Conservation (phyloP, 2,888 invertebrate genomes). For the Cephalotes varians region DNA sequence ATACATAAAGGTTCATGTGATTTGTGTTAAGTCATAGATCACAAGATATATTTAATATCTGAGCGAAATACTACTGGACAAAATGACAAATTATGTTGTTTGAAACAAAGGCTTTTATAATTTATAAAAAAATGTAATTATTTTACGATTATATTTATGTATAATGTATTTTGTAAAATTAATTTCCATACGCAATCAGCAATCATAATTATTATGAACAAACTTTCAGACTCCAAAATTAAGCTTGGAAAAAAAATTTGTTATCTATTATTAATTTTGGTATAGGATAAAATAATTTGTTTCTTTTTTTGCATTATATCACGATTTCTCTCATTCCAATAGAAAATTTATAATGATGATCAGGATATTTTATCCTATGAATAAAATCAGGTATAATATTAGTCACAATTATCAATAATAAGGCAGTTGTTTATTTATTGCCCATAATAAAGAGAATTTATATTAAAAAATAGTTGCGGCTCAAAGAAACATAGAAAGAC, state of each 20-base stretch:
- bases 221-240: constrained; percentile 58
- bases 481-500: constrained; percentile 10
- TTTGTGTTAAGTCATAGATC: constrained; percentile 12
- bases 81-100: too few species aligned
- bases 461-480: constrained; percentile 5
- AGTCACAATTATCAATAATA: constrained; percentile 33
- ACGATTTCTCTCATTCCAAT: neutral
- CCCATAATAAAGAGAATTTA: constrained; percentile 2
- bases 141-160: neutral
- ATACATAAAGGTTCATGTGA: neutral
- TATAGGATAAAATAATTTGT: neutral
- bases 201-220: neutral
- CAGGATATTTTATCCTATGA: neutral
- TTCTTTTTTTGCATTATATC: neutral
- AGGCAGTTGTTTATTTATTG: constrained; percentile 23
- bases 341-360: neutral
- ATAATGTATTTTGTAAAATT: constrained; percentile 8
- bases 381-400: constrained; percentile 40
- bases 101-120: neutral
- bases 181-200: neutral
- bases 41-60: neutral
- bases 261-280: constrained; percentile 58
- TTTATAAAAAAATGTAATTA: neutral
- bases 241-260: constrained; percentile 55
- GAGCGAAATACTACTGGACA: neutral